Conservation (phyloP, 2,888 invertebrate species). For the Caenorhabditis sulstoni region DNA sequence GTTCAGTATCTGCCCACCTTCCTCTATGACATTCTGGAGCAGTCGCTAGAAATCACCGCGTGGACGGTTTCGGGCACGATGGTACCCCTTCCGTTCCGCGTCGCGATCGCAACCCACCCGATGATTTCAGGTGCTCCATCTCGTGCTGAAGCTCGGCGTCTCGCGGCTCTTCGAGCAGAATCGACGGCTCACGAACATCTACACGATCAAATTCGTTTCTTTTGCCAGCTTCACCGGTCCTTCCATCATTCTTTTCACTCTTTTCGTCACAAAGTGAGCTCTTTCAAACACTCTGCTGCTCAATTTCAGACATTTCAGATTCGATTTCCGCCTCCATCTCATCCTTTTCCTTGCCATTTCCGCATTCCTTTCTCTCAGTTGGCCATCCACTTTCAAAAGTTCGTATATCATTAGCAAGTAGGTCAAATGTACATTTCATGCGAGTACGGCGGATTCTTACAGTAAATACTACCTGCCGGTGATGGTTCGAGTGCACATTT, state of each 20-base stretch:
- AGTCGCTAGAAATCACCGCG: constrained; percentile 23
- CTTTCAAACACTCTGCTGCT: not conserved
- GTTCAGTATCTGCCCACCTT: constrained; percentile 32
- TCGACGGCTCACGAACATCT: constrained; percentile 24
- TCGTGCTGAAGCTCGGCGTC: constrained; percentile 23
- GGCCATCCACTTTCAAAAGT: constrained; percentile 52
- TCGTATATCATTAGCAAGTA: constrained; percentile 51
- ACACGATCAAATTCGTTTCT: constrained; percentile 32
- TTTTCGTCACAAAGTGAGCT: constrained; percentile 38
- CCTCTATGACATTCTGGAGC: constrained; percentile 34
- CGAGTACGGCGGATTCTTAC: not conserved
- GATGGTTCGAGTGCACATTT: constrained; percentile 36
- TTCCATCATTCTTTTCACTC: constrained; percentile 28
- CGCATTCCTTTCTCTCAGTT: constrained; percentile 30
- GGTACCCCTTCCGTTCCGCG: not conserved
- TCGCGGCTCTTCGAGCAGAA: constrained; percentile 41
- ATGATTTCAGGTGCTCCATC: constrained; percentile 10
- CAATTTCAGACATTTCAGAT: constrained; percentile 20
- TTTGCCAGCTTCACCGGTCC: constrained; percentile 34
- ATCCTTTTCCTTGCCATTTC: constrained; percentile 32
- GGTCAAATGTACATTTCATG: too few relatives aligned
- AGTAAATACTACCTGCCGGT: constrained; percentile 50
- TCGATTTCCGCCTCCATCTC: constrained; percentile 32
- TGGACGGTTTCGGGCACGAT: constrained; percentile 29
- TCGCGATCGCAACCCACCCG: too few relatives aligned